Evolutionary conservation across 1,140 invertebrate genomes (phyloP).

Genomic region (Aphaenogaster ashmeadi): DNA sequence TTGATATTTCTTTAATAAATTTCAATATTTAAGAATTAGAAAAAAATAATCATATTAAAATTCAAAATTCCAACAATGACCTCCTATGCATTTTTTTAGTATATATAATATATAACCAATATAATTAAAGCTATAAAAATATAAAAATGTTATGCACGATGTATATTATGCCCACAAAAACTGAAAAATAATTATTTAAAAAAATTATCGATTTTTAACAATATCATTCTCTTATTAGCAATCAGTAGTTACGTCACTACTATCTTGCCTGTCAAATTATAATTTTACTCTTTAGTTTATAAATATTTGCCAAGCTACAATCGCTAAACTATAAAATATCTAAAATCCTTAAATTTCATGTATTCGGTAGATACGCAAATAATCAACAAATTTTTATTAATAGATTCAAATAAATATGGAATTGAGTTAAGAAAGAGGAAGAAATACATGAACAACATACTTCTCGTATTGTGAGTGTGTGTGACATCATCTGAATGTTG

Average conservation of each 20-base stretch:
- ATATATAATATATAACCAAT: too few relatives aligned
- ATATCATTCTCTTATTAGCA: background rate
- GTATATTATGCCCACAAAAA: slow-evolving; percentile 5
- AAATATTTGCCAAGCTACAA: background rate
- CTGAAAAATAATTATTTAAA: background rate
- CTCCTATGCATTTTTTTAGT: background rate
- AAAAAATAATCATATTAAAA: slow-evolving; percentile 1
- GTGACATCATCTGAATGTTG: slow-evolving; percentile 97
- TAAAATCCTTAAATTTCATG: background rate
- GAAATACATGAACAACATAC: slow-evolving; percentile 85
- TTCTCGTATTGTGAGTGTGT: slow-evolving; percentile 96
- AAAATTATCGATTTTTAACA: slow-evolving; percentile 2
- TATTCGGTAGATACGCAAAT: background rate
- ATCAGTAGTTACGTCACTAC: background rate
- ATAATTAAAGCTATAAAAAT: background rate
- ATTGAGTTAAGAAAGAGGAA: slow-evolving; percentile 29
- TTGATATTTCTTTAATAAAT: background rate
- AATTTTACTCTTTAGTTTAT: background rate
- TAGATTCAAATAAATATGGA: slow-evolving; percentile 7
- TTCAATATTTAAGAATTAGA: background rate
- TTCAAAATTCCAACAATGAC: slow-evolving; percentile 11
- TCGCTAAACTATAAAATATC: background rate
- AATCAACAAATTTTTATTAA: slow-evolving; percentile 31
- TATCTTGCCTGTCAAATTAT: slow-evolving; percentile 6
- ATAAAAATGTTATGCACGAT: background rate